These are phyloP conservation scores for Mobula birostris DNA, from an alignment of 2,113 vertebrate genomes.

Conservation along the genomic window DNA sequence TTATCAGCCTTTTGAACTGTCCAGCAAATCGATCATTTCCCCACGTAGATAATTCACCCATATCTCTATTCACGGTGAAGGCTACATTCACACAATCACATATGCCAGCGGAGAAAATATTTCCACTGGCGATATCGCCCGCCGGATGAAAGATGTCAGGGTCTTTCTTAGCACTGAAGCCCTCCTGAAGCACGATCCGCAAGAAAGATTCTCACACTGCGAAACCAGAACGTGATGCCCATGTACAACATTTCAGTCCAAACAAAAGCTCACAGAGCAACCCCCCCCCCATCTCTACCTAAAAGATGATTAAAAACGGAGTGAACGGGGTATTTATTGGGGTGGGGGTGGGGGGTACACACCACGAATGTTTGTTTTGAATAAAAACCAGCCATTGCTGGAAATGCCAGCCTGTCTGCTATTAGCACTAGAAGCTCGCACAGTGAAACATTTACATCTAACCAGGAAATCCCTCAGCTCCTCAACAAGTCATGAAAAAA, in stretches of 20 bases:
- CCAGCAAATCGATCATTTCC: neutral
- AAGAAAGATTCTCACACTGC: neutral
- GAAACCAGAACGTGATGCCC: neutral
- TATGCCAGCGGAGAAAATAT: neutral
- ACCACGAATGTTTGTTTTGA: neutral
- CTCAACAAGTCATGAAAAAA: conserved; percentile 29
- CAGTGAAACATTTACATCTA: conserved; percentile 17
- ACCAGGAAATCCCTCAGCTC: conserved; percentile 28
- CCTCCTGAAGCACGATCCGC: neutral
- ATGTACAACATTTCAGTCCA: neutral
- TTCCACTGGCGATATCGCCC: neutral
- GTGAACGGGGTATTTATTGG: neutral
- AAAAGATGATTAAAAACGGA: neutral
- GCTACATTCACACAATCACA: neutral
- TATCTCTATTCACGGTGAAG: neutral
- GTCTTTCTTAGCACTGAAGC: neutral
- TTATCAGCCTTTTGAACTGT: neutral
- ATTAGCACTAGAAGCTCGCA: neutral
- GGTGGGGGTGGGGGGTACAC: neutral
- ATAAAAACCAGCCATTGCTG: neutral
- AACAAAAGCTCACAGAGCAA: neutral
- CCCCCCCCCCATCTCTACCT: neutral
- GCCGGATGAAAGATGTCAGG: neutral
- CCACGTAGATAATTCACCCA: neutral
- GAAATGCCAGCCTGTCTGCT: neutral